Conservation (phyloP, 1,140 invertebrate species). For the Chionoecetes opilio region DNA sequence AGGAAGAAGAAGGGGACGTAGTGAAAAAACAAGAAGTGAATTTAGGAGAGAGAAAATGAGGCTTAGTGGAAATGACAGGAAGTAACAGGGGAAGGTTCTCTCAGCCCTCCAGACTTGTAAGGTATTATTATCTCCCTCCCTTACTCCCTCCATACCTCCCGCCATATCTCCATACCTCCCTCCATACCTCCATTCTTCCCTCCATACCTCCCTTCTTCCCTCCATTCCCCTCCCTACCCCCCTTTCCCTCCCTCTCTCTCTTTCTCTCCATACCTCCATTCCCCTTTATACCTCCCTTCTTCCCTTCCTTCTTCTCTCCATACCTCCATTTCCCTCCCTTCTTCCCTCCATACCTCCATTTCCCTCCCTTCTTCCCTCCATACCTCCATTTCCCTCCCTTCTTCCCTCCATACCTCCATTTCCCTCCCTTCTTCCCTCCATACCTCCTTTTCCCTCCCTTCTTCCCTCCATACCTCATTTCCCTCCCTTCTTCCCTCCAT, state of each 20-base stretch:
- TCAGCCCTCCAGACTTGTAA: neutral
- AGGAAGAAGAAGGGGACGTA: neutral
- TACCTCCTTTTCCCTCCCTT: neutral
- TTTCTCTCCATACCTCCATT: neutral
- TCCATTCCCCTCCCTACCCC: neutral
- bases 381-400: neutral
- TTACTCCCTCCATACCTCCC: neutral
- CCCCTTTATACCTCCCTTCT: neutral
- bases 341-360: slow-evolving; percentile 37
- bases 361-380: neutral
- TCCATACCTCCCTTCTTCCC: neutral
- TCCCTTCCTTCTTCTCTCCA: neutral
- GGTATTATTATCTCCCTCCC: neutral
- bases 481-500: no score
- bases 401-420: neutral
- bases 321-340: neutral
- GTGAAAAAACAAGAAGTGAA: neutral
- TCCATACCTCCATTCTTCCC: neutral
- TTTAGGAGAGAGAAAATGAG: neutral
- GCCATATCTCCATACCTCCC: no score
- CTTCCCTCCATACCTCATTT: neutral
- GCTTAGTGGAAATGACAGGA: neutral
- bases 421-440: neutral
- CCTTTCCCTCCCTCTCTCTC: neutral
- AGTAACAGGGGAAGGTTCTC: neutral